Percentiles rank a stretch among this genome's conserved stretches.
These are phyloP conservation scores for Anguilla rostrata DNA, from an alignment of 2,113 vertebrate genomes.

Conservation along the genomic window DNA sequence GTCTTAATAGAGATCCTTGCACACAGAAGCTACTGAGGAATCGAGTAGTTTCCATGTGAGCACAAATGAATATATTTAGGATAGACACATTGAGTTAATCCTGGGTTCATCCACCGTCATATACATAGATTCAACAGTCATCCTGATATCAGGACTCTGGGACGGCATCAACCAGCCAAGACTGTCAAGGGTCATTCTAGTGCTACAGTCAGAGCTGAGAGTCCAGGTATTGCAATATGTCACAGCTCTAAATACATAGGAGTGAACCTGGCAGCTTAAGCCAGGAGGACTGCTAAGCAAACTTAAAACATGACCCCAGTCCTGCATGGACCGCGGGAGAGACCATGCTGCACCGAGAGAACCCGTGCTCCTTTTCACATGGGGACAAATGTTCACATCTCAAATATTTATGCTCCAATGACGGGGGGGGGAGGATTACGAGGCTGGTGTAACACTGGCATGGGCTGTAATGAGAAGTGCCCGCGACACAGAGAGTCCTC, in stretches of 20 bases:
- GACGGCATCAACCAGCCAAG: too few relatives aligned
- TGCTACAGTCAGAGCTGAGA: neutral
- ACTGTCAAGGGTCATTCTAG: neutral
- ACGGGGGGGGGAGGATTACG: neutral
- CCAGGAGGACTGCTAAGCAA: neutral
- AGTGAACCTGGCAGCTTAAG: neutral
- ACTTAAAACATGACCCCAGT: neutral
- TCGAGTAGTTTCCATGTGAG: too few relatives aligned
- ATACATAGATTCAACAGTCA: too few relatives aligned
- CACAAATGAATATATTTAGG: too few relatives aligned
- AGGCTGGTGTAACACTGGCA: neutral
- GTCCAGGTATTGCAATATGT: neutral
- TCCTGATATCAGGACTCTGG: too few relatives aligned
- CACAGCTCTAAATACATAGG: neutral
- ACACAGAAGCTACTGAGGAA: too few relatives aligned
- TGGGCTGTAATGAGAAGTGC: neutral
- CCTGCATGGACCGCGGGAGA: neutral
- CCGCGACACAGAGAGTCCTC: neutral
- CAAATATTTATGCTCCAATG: neutral
- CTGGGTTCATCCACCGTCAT: too few relatives aligned
- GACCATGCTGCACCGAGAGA: neutral
- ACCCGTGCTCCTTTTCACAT: neutral
- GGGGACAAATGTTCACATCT: neutral
- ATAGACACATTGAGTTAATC: too few relatives aligned
- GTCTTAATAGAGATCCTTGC: too few relatives aligned